Percentiles rank a stretch among this genome's conserved stretches.
phyloP scores from a whole-genome alignment of 2,113 vertebrate genomes.

The Phainopepla nitens region DNA sequence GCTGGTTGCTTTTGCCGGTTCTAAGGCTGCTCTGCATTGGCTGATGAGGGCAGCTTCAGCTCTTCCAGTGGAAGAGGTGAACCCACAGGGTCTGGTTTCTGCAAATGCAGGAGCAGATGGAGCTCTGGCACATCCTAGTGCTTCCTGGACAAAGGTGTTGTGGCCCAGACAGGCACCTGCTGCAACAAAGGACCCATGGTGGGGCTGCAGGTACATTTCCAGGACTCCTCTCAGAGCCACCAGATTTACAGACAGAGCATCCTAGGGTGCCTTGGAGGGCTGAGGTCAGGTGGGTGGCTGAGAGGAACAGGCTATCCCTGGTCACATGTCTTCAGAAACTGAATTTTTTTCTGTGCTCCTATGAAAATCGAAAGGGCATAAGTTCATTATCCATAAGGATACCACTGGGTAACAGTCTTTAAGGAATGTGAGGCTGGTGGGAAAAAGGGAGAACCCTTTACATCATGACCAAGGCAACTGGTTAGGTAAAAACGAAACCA shows the following conservation, averaged over 20 bases:
- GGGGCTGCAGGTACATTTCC: background rate
- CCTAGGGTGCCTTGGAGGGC: background rate
- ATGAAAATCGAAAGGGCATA: background rate
- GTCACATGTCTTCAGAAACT: background rate
- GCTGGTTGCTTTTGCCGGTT: background rate
- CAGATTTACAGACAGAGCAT: background rate
- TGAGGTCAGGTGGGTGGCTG: background rate
- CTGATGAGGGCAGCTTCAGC: background rate
- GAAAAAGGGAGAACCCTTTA: background rate
- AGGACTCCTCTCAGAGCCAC: background rate
- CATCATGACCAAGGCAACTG: background rate
- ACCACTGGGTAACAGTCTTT: background rate
- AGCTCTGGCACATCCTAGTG: background rate
- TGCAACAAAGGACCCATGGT: accelerated
- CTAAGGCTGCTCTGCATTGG: background rate
- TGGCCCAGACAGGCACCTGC: background rate
- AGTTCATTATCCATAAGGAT: background rate
- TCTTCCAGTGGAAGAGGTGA: background rate
- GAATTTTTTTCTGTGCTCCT: background rate
- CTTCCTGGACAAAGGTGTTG: no score
- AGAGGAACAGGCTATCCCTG: background rate
- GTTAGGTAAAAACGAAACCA: background rate
- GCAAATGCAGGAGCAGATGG: background rate
- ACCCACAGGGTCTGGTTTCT: background rate
- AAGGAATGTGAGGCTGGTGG: background rate